Conservation (phyloP, 2,113 vertebrate genomes). For the Scomber colias region DNA sequence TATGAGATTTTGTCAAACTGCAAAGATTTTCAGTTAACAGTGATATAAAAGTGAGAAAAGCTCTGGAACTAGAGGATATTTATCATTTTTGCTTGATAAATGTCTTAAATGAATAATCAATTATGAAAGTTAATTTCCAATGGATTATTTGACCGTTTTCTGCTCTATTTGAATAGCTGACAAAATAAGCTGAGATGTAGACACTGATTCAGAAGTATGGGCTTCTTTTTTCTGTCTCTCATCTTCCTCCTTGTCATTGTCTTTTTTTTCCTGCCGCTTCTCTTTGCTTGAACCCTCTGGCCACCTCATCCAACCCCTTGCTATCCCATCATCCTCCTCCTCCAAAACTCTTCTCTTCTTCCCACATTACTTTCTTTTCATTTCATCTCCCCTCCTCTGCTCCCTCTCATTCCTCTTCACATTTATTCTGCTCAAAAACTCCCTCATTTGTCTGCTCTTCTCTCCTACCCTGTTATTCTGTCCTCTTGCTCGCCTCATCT, state of each 20-base stretch:
- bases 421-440: conserved; percentile 52
- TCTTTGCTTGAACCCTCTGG: conserved; percentile 8
- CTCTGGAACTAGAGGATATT: too few species aligned
- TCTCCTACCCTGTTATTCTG: conserved; percentile 42
- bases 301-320: not conserved
- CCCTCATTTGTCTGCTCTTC: conserved; percentile 25
- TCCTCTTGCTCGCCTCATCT: conserved; percentile 25
- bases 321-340: conserved; percentile 18
- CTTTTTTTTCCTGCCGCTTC: not conserved
- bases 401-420: conserved; percentile 28
- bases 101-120: not conserved
- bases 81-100: not conserved
- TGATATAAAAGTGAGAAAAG: too few species aligned
- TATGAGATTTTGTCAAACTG: too few species aligned
- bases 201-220: not conserved
- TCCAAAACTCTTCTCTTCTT: conserved; percentile 27
- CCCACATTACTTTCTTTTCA: conserved; percentile 30
- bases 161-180: too few species aligned
- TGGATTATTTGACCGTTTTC: not conserved
- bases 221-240: not conserved
- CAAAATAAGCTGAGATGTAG: too few species aligned
- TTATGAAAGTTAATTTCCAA: not conserved
- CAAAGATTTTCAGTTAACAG: too few species aligned
- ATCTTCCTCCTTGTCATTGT: not conserved
- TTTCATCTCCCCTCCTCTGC: conserved; percentile 13